A percentile compares a stretch with the other conserved stretches of the same genome.
Conservation (phyloP, 2,797 vertebrate genomes). For the Furcifer pardalis region DNA sequence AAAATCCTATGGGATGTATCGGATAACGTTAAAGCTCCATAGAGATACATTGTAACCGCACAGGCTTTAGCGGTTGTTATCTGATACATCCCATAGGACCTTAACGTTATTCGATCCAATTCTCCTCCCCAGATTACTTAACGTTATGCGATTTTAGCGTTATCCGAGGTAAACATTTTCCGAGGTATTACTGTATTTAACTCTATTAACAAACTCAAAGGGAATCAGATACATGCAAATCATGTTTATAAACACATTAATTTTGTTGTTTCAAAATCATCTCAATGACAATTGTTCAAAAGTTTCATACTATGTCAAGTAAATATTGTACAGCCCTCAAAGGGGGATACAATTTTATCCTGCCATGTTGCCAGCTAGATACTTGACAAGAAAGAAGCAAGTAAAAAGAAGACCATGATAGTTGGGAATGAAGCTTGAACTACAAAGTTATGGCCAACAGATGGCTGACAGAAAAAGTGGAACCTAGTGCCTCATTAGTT, state of each 20-base stretch:
- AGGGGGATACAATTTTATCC: not conserved
- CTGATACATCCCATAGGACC: too few relatives aligned
- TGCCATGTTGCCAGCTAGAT: not conserved
- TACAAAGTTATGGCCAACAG: not conserved
- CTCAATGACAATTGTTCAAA: not conserved
- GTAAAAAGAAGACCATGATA: not conserved
- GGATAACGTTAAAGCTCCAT: too few relatives aligned
- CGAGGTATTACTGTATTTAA: too few relatives aligned
- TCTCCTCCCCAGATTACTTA: too few relatives aligned
- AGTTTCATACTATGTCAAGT: not conserved
- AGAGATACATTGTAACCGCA: too few relatives aligned
- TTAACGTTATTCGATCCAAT: too few relatives aligned
- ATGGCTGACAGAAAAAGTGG: not conserved
- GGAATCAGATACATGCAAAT: not conserved
- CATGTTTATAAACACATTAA: not conserved
- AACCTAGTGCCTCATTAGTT: not conserved
- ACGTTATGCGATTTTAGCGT: too few relatives aligned
- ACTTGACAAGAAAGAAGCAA: not conserved
- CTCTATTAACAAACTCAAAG: not conserved
- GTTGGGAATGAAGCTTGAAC: not conserved
- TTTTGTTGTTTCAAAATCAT: not conserved
- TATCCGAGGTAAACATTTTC: too few relatives aligned
- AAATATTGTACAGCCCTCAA: not conserved
- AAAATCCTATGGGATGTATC: too few relatives aligned
- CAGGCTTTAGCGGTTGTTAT: too few relatives aligned